Percentiles rank a stretch among this genome's conserved stretches.
phyloP scores from a whole-genome alignment of 1,140 invertebrate species.

The Geopemphigus sp. region DNA sequence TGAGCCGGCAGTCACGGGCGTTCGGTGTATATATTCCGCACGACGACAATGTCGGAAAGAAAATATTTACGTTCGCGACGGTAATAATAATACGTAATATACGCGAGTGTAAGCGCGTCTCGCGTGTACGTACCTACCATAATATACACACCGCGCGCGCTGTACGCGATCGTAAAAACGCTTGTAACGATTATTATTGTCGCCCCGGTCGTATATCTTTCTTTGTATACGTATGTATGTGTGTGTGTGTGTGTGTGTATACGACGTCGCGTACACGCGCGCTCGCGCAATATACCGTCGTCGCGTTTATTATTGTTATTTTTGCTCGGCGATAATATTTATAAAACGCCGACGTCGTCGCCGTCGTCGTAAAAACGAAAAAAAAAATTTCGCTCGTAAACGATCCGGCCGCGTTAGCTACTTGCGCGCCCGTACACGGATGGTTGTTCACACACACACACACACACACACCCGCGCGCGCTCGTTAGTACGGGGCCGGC shows the following conservation, averaged over 20 bases:
- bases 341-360: conserved; percentile 18
- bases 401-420: neutral
- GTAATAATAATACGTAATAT: neutral
- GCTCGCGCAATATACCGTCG: no score
- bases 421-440: no score
- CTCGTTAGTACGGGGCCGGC: no score
- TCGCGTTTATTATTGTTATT: conserved; percentile 17
- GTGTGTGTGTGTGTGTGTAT: no score
- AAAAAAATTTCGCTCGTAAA: conserved; percentile 15
- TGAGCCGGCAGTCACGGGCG: no score
- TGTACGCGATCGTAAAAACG: conserved; percentile 12
- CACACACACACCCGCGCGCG: no score
- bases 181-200: conserved; percentile 40
- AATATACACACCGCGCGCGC: no score
- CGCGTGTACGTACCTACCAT: neutral
- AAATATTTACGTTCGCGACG: neutral
- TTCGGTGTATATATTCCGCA: neutral
- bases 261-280: no score
- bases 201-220: neutral
- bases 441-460: no score
- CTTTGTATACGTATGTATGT: no score
- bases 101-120: neutral
- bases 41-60: neutral
- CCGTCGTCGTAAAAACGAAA: neutral
- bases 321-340: conserved; percentile 7